Percentiles rank a stretch among this genome's conserved stretches.
Conservation (phyloP, 2,888 invertebrate genomes). For the Amphipoea oculea region DNA sequence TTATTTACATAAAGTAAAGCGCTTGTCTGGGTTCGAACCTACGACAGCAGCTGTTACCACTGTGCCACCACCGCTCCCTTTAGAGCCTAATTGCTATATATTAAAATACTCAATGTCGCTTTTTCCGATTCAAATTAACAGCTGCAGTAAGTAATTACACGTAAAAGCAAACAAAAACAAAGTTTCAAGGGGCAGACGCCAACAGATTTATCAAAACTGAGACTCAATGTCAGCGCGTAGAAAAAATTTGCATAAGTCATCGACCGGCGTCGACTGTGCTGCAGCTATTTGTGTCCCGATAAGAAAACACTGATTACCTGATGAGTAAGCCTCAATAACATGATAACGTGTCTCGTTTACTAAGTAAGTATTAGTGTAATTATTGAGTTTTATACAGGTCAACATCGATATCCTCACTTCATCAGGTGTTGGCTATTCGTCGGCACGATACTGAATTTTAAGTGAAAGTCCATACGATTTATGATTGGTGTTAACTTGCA, state of each 20-base stretch:
- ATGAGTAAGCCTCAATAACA: conserved; percentile 61
- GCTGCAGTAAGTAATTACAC: conserved; percentile 12
- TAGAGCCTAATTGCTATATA: not conserved
- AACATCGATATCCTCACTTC: conserved; percentile 1
- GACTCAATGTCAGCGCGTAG: conserved; percentile 66
- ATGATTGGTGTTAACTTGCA: not conserved
- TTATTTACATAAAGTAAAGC: too few relatives aligned
- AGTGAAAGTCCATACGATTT: not conserved
- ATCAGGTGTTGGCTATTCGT: not conserved
- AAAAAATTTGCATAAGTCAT: conserved; percentile 73
- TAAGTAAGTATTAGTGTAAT: conserved; percentile 40
- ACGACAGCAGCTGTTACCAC: too few relatives aligned
- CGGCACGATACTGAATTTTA: not conserved
- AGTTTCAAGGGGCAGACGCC: conserved; percentile 28
- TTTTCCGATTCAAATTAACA: not conserved
- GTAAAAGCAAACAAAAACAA: conserved; percentile 30
- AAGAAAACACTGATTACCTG: conserved; percentile 60
- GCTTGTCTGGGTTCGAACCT: too few relatives aligned
- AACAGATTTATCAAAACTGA: conserved; percentile 50
- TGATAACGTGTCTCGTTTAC: conserved; percentile 57
- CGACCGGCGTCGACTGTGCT: conserved; percentile 65
- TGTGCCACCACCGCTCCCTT: not conserved
- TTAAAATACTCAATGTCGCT: conserved; percentile 13
- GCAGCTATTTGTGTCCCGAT: conserved; percentile 61
- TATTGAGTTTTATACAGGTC: conserved; percentile 34